phyloP scores from a whole-genome alignment of 2,113 vertebrate genomes.

The Epinephelus lanceolatus region DNA sequence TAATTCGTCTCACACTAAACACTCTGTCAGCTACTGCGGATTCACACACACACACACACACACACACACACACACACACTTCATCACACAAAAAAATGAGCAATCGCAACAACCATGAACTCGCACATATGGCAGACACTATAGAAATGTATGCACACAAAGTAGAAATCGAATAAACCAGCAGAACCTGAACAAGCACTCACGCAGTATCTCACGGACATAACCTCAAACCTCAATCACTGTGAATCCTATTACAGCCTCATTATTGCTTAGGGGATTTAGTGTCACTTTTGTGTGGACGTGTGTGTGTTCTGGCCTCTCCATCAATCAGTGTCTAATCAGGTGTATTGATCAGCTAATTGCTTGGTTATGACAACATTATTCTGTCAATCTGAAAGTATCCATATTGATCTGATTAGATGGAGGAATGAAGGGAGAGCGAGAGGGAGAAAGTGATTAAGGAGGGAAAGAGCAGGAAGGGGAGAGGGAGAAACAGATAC shows the following conservation, averaged over 20 bases:
- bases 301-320: constrained; percentile 5
- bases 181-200: background rate
- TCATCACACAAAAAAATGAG: constrained; percentile 16
- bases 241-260: constrained; percentile 26
- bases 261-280: constrained; percentile 23
- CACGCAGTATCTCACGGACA: background rate
- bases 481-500: background rate
- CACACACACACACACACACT: constrained; percentile 24
- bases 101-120: background rate
- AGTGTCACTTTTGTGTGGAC: background rate
- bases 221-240: constrained; percentile 12
- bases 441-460: constrained; percentile 3
- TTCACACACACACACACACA: constrained; percentile 17
- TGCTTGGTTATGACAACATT: constrained; percentile 53
- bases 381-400: constrained; percentile 52
- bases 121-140: background rate
- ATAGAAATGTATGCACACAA: background rate
- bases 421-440: background rate
- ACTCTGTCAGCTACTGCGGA: constrained; percentile 27
- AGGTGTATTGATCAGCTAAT: constrained; percentile 63
- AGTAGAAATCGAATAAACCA: background rate
- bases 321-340: constrained; percentile 49
- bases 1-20: constrained; percentile 42
- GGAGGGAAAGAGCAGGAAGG: background rate
- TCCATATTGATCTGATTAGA: constrained; percentile 48